Base-by-base conservation (phyloP, 1,140 invertebrate genomes). In the Heliconius melpomene region DNA sequence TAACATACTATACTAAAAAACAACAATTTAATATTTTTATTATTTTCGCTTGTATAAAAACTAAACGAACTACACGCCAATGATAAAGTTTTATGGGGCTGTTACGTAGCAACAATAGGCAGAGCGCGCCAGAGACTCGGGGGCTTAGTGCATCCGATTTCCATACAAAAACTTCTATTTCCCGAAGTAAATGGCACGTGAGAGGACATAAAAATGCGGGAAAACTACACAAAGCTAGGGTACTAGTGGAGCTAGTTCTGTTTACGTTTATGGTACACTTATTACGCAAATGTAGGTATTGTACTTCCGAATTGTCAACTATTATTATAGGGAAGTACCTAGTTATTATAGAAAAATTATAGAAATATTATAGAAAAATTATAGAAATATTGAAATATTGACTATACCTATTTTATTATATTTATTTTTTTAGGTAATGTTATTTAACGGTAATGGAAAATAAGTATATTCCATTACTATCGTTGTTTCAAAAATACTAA, bases 161-260 rank as follows among this genome's bases (percentile, higher is more conserved):
- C 89, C 90, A 91, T 92, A 91, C 88, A 91, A 90, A 91, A 91
- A 92, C 90, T 91, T 89, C 89, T 90, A 92, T 91, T 92, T 92
- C 90, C 90, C 89, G 87, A 84, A 83, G 85, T 92, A 92, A 92
- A 92, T 92, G 90, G 87, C 87, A 90, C 89, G 92, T 92, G 90
- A 92, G 91, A 91, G 90, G 79, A 88, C 88, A 93, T 94, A 94
- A 94, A 94, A 94, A 88, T 91, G 86, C 90, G 88, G 86, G 86
- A 85, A 90, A 92, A 92, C 89, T 92, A 89, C 87, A 84, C 83
- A 87, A 85, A 87, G 84, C 85, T 82, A 79, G 81, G 60, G 46
- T 70, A 26, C 77, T 82, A 78, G 77, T 73, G 73, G 72, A 78
- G 57, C 46, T 70, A 77, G 54, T 81, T 66, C 60, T 66, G 77